Base-by-base conservation (phyloP, 92 coral and sea anemone species). In the Palythoa grandiflora region DNA sequence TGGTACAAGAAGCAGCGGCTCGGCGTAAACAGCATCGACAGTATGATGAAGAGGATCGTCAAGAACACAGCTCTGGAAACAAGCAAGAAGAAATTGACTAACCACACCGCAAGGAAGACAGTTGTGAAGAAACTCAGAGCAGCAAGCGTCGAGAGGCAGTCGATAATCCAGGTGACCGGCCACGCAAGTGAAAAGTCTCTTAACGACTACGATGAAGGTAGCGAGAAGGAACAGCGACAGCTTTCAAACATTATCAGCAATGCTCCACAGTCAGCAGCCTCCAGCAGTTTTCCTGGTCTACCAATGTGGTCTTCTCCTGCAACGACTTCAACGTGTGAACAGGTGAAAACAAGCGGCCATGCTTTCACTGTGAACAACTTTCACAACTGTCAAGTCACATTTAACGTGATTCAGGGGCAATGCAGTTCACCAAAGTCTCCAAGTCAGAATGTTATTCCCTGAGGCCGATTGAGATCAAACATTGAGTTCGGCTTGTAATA, bases 51-150 rank as follows among this genome's bases (percentile, higher is more conserved):
- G 19, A 28, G 40, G 8, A 9, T 73, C 28, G 48, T 74, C 14
- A 75, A 57, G 73, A 73, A 74, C 66, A 86, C 83, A 60, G n/a
- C 28, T 36, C 60, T 53, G 5, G 59, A 53, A 53, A 53, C 59
- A 54, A 54, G 60, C 60, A 63, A 60, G 21, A 78, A 68, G 86
- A 77, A 37, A 60, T 37, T 87, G 38, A 78, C 86, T 53, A 78
- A 87, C 86, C 90, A 87, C 90, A 87, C 71, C 48, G 86, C 85
- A 37, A 77, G 90, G 59, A 87, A 87, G 50, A 87, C 90, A 15
- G 15, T 87, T 40, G 86, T 87, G 39, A 79, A 88, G 91, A 71
- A 88, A 73, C 87, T 80, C 57, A 57, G 87, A 11, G 72, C 90
- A 80, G 80, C 80, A 15, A 79, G 68, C 60, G 91, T 88, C 36